These are phyloP conservation scores for Myxocyprinus asiaticus DNA, from an alignment of 2,113 vertebrate species.

Conservation along the genomic window DNA sequence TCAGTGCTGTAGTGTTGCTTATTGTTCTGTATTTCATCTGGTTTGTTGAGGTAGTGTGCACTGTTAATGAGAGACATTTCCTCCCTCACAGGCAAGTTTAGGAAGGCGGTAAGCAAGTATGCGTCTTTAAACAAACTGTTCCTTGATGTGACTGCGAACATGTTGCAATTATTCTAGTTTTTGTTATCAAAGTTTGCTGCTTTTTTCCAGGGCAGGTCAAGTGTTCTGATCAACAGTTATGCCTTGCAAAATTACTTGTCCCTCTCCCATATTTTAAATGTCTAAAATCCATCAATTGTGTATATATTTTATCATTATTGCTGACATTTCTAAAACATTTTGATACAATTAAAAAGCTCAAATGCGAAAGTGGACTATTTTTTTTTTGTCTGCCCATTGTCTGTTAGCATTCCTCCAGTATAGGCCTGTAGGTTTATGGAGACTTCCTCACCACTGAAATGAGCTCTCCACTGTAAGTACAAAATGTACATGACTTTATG, in stretches of 20 bases:
- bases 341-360: constrained; percentile 78
- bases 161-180: constrained; percentile 64
- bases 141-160: constrained; percentile 63
- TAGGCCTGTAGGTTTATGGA: constrained; percentile 87
- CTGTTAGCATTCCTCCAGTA: constrained; percentile 91
- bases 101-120: constrained; percentile 77
- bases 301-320: constrained; percentile 69
- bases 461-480: constrained; percentile 99
- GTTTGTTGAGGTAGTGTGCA: constrained; percentile 68
- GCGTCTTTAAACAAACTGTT: constrained; percentile 58
- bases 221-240: constrained; percentile 61
- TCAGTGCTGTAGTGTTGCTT: constrained; percentile 60
- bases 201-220: constrained; percentile 77
- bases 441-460: constrained; percentile 90
- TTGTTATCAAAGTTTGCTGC: constrained; percentile 61
- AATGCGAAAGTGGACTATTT: constrained; percentile 75
- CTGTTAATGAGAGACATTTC: constrained; percentile 76
- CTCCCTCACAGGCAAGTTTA: constrained; percentile 81
- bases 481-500: constrained; percentile 66
- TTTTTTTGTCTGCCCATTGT: constrained; percentile 90
- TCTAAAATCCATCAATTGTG: constrained; percentile 80
- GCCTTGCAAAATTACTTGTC: constrained; percentile 65
- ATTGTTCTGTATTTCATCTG: constrained; percentile 55
- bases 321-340: constrained; percentile 73
- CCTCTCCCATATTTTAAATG: constrained; percentile 70